Evolutionary conservation across 2,888 invertebrate genomes (phyloP).

Genomic region (Idaea aversata): DNA sequence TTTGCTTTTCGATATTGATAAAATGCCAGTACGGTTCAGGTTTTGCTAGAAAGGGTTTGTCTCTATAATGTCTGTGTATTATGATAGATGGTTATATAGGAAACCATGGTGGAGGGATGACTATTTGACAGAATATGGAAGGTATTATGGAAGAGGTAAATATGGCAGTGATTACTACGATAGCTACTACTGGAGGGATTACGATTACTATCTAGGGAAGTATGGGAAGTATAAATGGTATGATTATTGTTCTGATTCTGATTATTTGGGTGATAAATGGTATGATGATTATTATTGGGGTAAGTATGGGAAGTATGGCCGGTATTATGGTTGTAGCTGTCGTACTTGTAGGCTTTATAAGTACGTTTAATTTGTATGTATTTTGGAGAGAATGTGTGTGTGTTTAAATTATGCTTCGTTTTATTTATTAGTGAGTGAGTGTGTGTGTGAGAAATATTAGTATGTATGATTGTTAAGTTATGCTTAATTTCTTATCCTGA

Average conservation of each 20-base stretch:
- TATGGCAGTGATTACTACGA: slow-evolving; percentile 2
- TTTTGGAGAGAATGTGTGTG: neutral
- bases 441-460: neutral
- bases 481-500: neutral
- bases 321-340: neutral
- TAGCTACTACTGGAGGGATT: slow-evolving; percentile 5
- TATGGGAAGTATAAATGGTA: neutral
- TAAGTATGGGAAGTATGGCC: neutral
- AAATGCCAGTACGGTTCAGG: neutral
- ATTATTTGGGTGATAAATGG: slow-evolving; percentile 4
- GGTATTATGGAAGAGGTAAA: neutral
- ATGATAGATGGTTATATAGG: neutral
- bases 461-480: neutral
- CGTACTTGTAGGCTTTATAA: neutral
- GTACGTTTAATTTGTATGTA: neutral
- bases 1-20: slow-evolving; percentile 1
- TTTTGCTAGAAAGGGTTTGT: neutral
- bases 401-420: neutral
- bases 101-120: neutral
- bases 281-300: neutral
- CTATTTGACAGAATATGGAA: neutral
- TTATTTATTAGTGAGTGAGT: neutral
- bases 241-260: slow-evolving; percentile 5
- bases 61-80: neutral
- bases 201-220: slow-evolving; percentile 2